Base-by-base conservation (phyloP, 92 coral and sea anemone genomes). In the Epizoanthus rinbou region DNA sequence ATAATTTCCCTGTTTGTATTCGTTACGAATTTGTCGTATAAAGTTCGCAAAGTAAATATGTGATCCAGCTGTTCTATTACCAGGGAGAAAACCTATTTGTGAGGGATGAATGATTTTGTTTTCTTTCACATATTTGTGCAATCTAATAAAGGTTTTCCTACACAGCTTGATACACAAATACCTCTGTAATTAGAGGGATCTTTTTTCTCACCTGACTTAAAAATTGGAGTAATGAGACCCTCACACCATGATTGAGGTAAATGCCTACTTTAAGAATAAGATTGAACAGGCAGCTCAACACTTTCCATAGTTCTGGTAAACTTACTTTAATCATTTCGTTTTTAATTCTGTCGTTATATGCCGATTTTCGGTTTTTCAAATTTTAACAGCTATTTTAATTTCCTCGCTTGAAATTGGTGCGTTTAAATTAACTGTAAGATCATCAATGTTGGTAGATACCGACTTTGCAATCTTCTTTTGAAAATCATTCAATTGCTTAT, bases 41-140 rank as follows among this genome's bases (percentile, higher is more conserved):
- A 74, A 25, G 60, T 74, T 50, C 31, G 57, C 60, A 52, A 50
- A 57, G 52, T 74, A 62, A 74, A 35, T 43, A 74, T 31, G 39
- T 47, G 80, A 41, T 74, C n/a, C 80, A 52, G 60, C 80, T 74
- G 80, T 74, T 74, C 80, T 41, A 35, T 74, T 74, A n/a, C 80
- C 60, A 50, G 63, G 80, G 7, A 43, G 28, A 45, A 74, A 74
- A 7, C 63, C 65, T 43, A 74, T 43, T 74, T 74, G 60, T 43
- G 80, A 74, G 59, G 80, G 80, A 62, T 74, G 80, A 50, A 74
- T 10, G 31, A 74, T 43, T 25, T 74, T 74, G 33, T 74, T 45
- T 43, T 74, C 35, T 43, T 74, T 74, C 50, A 45, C 33, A 41
- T 43, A 74, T 57, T 57, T 78, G 37, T 50, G 24, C 13, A n/a